Conservation (phyloP, 1,140 invertebrate species). For the Apis cerana region DNA sequence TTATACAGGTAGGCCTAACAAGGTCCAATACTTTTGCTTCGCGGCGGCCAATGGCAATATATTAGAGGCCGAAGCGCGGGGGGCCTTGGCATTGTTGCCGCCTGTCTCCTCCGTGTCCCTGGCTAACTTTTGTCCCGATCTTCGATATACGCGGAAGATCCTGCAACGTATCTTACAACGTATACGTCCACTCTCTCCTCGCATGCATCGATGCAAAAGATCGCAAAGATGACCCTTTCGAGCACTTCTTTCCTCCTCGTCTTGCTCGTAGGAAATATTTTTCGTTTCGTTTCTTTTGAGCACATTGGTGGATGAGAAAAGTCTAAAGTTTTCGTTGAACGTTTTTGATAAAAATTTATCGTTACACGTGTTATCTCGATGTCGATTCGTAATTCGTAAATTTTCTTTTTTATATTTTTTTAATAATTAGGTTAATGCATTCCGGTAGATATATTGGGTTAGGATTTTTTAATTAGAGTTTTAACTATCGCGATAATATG, state of each 20-base stretch:
- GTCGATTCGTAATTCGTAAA: too few species aligned
- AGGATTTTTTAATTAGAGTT: too few species aligned
- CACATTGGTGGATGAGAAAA: too few species aligned
- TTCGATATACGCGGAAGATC: constrained; percentile 62
- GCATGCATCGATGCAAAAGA: constrained; percentile 52
- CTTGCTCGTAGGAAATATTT: not conserved
- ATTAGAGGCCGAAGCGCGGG: constrained; percentile 79
- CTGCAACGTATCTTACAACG: constrained; percentile 42
- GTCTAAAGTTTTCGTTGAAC: too few species aligned
- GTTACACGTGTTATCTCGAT: too few species aligned
- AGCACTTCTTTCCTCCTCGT: not conserved
- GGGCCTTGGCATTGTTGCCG: constrained; percentile 78
- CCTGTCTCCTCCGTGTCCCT: constrained; percentile 70
- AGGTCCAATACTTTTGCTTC: constrained; percentile 79
- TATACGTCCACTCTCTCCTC: too few species aligned
- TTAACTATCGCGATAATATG: too few species aligned
- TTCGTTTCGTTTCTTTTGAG: not conserved
- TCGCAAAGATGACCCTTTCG: constrained; percentile 49
- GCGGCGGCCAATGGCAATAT: constrained; percentile 76
- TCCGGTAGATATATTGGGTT: too few species aligned
- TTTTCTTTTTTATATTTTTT: too few species aligned
- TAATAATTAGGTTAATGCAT: too few species aligned
- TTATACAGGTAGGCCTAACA: constrained; percentile 80
- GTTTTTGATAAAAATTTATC: too few species aligned
- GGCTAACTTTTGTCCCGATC: constrained; percentile 74